These are phyloP conservation scores for Drosophila tristis DNA, from an alignment of 1,140 invertebrate species.

Conservation along the genomic window DNA sequence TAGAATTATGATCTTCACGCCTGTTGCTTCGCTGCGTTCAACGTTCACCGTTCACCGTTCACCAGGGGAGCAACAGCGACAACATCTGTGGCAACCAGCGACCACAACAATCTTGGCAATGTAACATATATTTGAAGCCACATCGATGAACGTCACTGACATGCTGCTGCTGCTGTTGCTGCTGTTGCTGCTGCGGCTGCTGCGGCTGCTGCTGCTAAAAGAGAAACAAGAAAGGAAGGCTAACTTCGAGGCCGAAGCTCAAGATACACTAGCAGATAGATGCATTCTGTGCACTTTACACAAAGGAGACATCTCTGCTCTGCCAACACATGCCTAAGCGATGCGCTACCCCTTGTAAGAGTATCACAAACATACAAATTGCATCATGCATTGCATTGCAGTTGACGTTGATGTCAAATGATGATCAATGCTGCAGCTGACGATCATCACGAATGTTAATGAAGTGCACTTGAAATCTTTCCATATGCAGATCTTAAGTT, in stretches of 20 bases:
- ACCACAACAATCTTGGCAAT: conserved; percentile 62
- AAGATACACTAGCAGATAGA: too few relatives aligned
- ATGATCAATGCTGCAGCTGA: conserved; percentile 23
- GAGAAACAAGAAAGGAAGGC: too few relatives aligned
- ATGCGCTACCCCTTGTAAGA: background rate
- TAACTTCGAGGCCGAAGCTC: too few relatives aligned
- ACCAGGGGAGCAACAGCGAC: conserved; percentile 5
- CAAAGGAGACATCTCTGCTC: too few relatives aligned
- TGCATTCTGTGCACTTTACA: too few relatives aligned
- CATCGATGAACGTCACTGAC: conserved; percentile 42
- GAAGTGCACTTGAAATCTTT: conserved; percentile 69
- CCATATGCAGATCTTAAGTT: conserved; percentile 13
- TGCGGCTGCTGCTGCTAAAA: conserved; percentile 12
- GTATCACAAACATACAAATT: conserved; percentile 37
- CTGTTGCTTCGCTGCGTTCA: conserved; percentile 40
- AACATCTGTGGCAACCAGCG: background rate
- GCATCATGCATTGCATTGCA: conserved; percentile 56
- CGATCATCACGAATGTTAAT: conserved; percentile 47
- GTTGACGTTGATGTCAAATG: conserved; percentile 24
- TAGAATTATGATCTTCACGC: conserved; percentile 80
- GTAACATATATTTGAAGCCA: conserved; percentile 75
- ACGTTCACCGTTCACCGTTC: conserved; percentile 48
- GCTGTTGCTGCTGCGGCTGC: background rate
- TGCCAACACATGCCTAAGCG: too few relatives aligned
- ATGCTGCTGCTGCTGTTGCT: background rate